Conservation (phyloP, 1,140 invertebrate genomes). For the Pseudobourletiella spinata region DNA sequence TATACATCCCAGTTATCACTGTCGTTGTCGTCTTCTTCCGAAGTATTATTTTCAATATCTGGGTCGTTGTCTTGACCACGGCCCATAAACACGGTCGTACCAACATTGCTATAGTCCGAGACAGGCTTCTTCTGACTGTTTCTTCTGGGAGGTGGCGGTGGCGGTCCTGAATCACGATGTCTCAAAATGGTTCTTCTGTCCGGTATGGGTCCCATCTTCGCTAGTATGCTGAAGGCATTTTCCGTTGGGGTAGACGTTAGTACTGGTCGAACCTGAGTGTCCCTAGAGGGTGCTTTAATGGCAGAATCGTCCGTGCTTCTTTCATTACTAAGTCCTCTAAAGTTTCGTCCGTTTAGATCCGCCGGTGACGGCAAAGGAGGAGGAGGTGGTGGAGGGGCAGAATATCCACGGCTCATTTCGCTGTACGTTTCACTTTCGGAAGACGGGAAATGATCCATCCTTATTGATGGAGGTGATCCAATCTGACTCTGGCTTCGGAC, state of each 20-base stretch:
- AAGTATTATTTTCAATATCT: not conserved
- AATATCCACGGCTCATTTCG: constrained; percentile 18
- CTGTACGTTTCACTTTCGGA: constrained; percentile 30
- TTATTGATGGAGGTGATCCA: not conserved
- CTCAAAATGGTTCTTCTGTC: not conserved
- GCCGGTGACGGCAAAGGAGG: constrained; percentile 4
- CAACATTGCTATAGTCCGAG: not conserved
- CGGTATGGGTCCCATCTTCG: constrained; percentile 8
- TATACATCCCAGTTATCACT: constrained; percentile 27
- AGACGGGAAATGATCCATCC: constrained; percentile 27
- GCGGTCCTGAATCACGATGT: not conserved
- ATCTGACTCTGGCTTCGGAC: not conserved
- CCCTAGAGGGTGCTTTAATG: too few relatives aligned
- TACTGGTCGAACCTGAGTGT: too few relatives aligned
- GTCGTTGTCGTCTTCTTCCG: constrained; percentile 19
- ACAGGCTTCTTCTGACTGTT: not conserved
- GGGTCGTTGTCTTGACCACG: not conserved
- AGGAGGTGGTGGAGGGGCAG: constrained; percentile 8
- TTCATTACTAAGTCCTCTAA: not conserved
- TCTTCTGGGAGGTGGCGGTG: constrained; percentile 12
- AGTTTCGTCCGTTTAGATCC: not conserved
- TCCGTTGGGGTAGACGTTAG: constrained; percentile 4
- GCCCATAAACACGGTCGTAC: too few relatives aligned
- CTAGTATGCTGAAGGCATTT: constrained; percentile 4
- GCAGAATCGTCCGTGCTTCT: too few relatives aligned